Evolutionary conservation across 2,888 invertebrate species (phyloP).

Genomic region (Nomada flava): DNA sequence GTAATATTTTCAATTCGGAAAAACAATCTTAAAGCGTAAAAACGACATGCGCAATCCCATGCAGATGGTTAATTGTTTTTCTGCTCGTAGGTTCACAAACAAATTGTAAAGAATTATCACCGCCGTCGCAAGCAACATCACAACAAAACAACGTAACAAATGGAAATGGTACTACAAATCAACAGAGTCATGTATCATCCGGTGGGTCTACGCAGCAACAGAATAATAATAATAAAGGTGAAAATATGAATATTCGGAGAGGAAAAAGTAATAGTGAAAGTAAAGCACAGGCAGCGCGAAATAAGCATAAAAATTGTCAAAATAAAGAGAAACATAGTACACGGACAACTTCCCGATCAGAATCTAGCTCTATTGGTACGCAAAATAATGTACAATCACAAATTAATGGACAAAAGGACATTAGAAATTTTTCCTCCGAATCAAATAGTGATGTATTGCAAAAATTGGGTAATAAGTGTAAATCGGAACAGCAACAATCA

Average conservation of each 20-base stretch:
- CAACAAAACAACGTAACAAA: conserved; percentile 70
- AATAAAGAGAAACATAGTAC: conserved; percentile 82
- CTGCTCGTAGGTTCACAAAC: conserved; percentile 75
- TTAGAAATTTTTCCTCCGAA: conserved; percentile 74
- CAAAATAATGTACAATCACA: conserved; percentile 72
- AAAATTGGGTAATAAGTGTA: conserved; percentile 75
- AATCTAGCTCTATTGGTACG: conserved; percentile 80
- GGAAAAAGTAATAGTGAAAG: conserved; percentile 83
- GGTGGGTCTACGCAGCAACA: conserved; percentile 68
- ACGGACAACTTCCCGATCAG: conserved; percentile 82
- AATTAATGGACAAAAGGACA: conserved; percentile 78
- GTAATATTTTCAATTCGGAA: conserved; percentile 65
- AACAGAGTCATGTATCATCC: conserved; percentile 70
- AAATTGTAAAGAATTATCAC: conserved; percentile 80
- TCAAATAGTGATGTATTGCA: conserved; percentile 74
- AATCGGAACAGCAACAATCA: conserved; percentile 66
- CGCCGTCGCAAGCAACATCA: conserved; percentile 74
- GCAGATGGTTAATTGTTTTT: conserved; percentile 6
- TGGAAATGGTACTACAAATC: conserved; percentile 73
- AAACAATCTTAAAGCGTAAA: background rate
- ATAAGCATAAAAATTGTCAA: conserved; percentile 85
- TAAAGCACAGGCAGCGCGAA: conserved; percentile 85
- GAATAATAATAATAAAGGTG: conserved; percentile 84
- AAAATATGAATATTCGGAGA: conserved; percentile 80
- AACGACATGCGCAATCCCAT: background rate